Conservation (phyloP, 2,888 invertebrate species). For the Dasysyrphus tricinctus region DNA sequence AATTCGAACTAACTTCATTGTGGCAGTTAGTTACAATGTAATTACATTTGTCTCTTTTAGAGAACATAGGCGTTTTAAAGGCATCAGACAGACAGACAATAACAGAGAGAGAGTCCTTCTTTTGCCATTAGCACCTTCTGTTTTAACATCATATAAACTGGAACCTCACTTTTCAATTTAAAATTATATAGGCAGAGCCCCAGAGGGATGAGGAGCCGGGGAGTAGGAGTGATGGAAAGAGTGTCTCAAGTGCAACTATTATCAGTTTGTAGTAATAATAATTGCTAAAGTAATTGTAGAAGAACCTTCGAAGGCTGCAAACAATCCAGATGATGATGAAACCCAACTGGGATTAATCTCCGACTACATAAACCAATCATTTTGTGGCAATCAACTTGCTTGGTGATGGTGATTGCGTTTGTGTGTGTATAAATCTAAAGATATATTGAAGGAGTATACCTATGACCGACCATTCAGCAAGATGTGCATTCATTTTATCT, state of each 20-base stretch:
- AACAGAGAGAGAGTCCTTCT: neutral
- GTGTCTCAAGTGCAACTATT: conserved; percentile 68
- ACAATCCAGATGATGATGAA: conserved; percentile 65
- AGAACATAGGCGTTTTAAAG: conserved; percentile 17
- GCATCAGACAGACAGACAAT: neutral
- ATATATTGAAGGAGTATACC: neutral
- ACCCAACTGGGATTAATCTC: conserved; percentile 64
- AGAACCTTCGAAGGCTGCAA: conserved; percentile 48
- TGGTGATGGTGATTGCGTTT: conserved; percentile 17
- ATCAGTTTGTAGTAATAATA: conserved; percentile 59
- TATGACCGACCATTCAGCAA: neutral
- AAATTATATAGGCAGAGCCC: neutral
- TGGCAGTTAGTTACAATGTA: conserved; percentile 64
- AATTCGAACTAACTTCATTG: conserved; percentile 49
- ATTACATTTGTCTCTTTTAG: conserved; percentile 38
- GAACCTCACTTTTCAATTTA: conserved; percentile 24
- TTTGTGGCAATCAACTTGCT: conserved; percentile 49
- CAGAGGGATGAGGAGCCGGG: too few species aligned
- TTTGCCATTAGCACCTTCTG: neutral
- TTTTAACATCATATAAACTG: neutral
- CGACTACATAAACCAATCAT: conserved; percentile 69
- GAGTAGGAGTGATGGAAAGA: neutral
- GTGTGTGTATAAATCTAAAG: neutral
- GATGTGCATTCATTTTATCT: conserved; percentile 18
- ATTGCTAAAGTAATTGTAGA: conserved; percentile 69